Evolutionary conservation across 2,888 invertebrate genomes (phyloP), one percentile per base, ranked within the genome.

Genomic region (Papilio protenor): DNA sequence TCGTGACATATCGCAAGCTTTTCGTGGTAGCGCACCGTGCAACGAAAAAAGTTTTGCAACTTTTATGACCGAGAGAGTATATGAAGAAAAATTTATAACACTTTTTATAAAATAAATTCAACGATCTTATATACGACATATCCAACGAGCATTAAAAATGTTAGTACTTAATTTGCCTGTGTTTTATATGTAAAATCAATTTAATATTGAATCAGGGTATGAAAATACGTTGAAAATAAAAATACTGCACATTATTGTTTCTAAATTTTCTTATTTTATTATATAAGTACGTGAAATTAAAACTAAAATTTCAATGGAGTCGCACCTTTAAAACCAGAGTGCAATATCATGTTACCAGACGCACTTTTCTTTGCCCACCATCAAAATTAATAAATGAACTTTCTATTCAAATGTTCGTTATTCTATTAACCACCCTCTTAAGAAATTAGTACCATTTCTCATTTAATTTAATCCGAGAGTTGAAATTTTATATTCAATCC

Each of bases 401-500:
- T 59, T 61, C 23, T 27, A 55, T 77, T 71, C n/a, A 72, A 77
- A 64, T 72, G n/a, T 61, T 23, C 47, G 47, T 72, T 52, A 75
- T 72, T 66, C 73, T 64, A 66, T 78, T 69, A 66, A 52, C 72
- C 27, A 45, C 55, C 75, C 55, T 16, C 64, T 33, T 73, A 27
- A 76, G 73, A 73, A 73, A 79, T 79, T 79, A 70, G 61, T 70
- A 70, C 78, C 57, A 81, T 82, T 81, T 83, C 82, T 81, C 81
- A 84, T 84, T 85, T 84, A 85, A 87, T 86, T 83, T 82, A 85
- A 83, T 84, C 81, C 77, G 80, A 80, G 76, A 82, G 79, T 78
- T 79, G 82, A 81, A 85, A 85, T 89, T 87, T 87, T 85, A 86
- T 86, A 87, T 88, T 87, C 86, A 89, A 88, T 86, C 86, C 86